These are phyloP conservation scores for Caenorhabditis remanei DNA, from an alignment of 1,140 invertebrate genomes.

Conservation along the genomic window DNA sequence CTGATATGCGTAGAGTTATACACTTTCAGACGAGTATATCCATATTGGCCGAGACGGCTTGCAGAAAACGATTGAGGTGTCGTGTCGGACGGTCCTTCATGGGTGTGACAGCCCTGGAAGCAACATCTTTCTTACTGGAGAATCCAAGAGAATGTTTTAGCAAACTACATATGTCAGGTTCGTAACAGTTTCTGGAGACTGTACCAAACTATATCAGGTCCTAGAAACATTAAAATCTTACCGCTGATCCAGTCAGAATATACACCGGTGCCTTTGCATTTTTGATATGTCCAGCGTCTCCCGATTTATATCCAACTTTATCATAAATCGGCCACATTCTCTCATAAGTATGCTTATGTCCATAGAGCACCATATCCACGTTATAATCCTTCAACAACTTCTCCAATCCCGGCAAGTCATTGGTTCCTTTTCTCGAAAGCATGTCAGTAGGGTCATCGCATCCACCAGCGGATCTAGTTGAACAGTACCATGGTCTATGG, in stretches of 20 bases:
- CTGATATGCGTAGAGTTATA: constrained; percentile 5
- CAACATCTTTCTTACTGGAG: no score
- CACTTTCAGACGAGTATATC: constrained; percentile 50
- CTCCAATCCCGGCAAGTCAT: constrained; percentile 82
- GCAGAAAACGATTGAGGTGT: constrained; percentile 11
- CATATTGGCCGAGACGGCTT: constrained; percentile 19
- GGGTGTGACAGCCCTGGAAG: constrained; percentile 49
- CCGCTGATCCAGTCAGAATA: constrained; percentile 81
- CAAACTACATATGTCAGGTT: no score
- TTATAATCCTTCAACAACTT: constrained; percentile 88
- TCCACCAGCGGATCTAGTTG: constrained; percentile 83
- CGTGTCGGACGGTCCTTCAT: constrained; percentile 27
- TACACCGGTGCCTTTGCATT: constrained; percentile 92
- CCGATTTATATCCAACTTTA: constrained; percentile 85
- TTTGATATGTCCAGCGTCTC: constrained; percentile 83
- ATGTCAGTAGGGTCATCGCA: constrained; percentile 76
- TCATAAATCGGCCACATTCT: constrained; percentile 93
- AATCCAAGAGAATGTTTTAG: not conserved
- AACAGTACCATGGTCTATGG: constrained; percentile 98
- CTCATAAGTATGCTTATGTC: constrained; percentile 97
- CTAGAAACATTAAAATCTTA: not conserved
- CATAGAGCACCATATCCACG: constrained; percentile 94
- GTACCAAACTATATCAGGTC: no score
- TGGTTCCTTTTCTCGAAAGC: constrained; percentile 54
- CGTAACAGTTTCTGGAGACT: no score